Base-by-base conservation (phyloP, 2,113 vertebrate genomes). In the Pseudorasbora parva region DNA sequence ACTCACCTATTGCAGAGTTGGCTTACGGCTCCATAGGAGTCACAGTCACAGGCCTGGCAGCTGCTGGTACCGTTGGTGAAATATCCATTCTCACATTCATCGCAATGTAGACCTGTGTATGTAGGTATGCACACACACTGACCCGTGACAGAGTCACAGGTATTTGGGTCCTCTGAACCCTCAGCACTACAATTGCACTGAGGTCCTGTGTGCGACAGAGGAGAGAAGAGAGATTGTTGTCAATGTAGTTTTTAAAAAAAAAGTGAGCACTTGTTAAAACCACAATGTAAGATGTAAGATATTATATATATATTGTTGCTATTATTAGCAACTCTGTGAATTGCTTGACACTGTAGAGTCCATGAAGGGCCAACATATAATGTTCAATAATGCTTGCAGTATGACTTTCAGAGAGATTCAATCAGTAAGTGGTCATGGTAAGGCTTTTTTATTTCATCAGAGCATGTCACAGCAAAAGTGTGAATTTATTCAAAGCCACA, bases 121-220 rank as follows among this genome's bases (percentile, higher is more conserved):
- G 92, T 93, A 2, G 21, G 5, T 80, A 92, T 4, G 75, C 94
- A 95, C 0, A 19, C 78, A 64, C 95, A 95, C 86, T 92, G 92
- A 37, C 94, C 93, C 0, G 91, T 94, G 71, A 1, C 68, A 2
- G 8, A 84, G 54, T 94, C 88, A 43, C 95, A 95, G 25, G 89
- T 89, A 3, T 93, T 85, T 0, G 90, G 89, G 66, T 92, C 88
- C 81, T 78, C 8, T 6, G 93, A 90, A 30, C 95, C 94, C 82
- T 94, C 92, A 0, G 68, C 83, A 85, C 92, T 95, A 90, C 95
- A 95, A 93, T 95, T 95, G 81, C 91, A 92, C 14, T 19, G 56
- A 41, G 64, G 30, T 6, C 87, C 91, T 91, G 74, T 7, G 4
- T 30, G 54, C 8, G 17, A 84, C 7, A 80, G n/a, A 78, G 2